These are phyloP conservation scores for Rhyacichthys aspro DNA, from an alignment of 2,797 vertebrate species.

Conservation along the genomic window DNA sequence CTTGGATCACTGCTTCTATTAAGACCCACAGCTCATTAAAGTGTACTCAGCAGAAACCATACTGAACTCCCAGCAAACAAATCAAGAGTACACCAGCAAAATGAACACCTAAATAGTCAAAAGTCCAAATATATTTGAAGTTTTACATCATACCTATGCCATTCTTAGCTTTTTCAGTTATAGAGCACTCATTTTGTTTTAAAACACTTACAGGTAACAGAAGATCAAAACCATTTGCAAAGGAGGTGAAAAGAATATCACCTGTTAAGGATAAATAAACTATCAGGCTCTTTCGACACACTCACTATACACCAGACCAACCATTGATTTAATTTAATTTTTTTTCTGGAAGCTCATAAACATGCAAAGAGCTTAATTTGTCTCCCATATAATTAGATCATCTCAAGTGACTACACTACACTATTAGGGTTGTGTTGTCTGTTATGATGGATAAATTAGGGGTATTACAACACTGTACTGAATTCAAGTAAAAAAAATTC, in stretches of 20 bases:
- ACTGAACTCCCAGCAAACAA: slow-evolving; percentile 53
- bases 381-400: not conserved
- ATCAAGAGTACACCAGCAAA: slow-evolving; percentile 50
- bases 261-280: slow-evolving; percentile 39
- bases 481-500: too few relatives aligned
- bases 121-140: slow-evolving; percentile 55
- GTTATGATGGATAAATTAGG: not conserved
- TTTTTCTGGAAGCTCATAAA: slow-evolving; percentile 12
- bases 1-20: slow-evolving; percentile 46
- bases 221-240: slow-evolving; percentile 19
- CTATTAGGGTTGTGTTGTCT: not conserved
- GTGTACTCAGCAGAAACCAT: slow-evolving; percentile 34
- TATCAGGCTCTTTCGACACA: slow-evolving; percentile 27
- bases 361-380: slow-evolving; percentile 1
- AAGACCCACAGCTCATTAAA: slow-evolving; percentile 60
- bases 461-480: too few relatives aligned
- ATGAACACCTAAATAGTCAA: slow-evolving; percentile 48
- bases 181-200: slow-evolving; percentile 34
- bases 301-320: slow-evolving; percentile 17
- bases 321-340: not conserved
- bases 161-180: slow-evolving; percentile 20
- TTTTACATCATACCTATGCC: slow-evolving; percentile 46
- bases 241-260: slow-evolving; percentile 10
- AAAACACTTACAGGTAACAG: slow-evolving; percentile 17
- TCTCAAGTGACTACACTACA: not conserved